A percentile compares a stretch with the other conserved stretches of the same genome.
Conservation (phyloP, 2,113 vertebrate genomes). For the Callionymus lyra region DNA sequence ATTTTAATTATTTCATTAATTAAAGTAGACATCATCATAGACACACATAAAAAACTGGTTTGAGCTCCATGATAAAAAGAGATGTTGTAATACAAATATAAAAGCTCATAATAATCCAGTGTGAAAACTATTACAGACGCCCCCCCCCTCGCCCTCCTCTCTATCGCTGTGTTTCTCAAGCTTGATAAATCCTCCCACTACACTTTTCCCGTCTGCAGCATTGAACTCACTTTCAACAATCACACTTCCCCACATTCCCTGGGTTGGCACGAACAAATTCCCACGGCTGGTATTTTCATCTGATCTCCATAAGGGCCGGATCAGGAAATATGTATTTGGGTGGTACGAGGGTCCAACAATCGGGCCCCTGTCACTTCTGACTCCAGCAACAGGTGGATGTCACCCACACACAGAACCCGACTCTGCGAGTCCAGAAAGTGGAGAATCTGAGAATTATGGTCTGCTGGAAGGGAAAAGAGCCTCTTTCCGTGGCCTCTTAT, state of each 20-base stretch:
- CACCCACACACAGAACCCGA: neutral
- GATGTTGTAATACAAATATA: too few relatives aligned
- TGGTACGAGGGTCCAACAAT: too few relatives aligned
- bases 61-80: too few relatives aligned
- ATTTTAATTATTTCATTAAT: too few relatives aligned
- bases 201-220: slow-evolving; percentile 39
- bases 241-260: slow-evolving; percentile 20
- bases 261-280: slow-evolving; percentile 27
- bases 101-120: too few relatives aligned
- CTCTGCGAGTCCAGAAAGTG: slow-evolving; percentile 11
- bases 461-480: slow-evolving; percentile 3
- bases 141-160: neutral
- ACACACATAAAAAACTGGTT: too few relatives aligned
- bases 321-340: too few relatives aligned
- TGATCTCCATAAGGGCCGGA: neutral
- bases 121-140: too few relatives aligned
- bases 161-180: slow-evolving; percentile 3
- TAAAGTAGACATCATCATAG: too few relatives aligned
- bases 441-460: slow-evolving; percentile 22
- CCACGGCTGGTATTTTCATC: slow-evolving; percentile 33
- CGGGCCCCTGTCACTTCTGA: too few relatives aligned
- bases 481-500: slow-evolving; percentile 6
- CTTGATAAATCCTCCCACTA: slow-evolving; percentile 33
- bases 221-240: slow-evolving; percentile 21
- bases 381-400: slow-evolving; percentile 7